A percentile compares a stretch with the other conserved stretches of the same genome.
These are phyloP conservation scores for Diloba caeruleocephala DNA, from an alignment of 2,888 invertebrate genomes.

Conservation along the genomic window DNA sequence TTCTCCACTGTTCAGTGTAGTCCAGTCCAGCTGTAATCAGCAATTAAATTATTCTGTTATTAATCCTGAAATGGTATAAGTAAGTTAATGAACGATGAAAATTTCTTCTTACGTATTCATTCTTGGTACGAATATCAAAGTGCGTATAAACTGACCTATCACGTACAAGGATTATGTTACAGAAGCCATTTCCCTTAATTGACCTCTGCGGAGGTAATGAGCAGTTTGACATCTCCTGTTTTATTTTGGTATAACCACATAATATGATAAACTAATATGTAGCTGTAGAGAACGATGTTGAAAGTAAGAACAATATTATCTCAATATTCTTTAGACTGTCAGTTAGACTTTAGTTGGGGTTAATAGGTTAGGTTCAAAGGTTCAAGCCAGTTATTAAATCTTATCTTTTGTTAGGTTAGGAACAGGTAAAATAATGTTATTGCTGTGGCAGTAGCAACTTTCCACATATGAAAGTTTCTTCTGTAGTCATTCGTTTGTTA, in stretches of 20 bases:
- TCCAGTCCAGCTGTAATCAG: too few relatives aligned
- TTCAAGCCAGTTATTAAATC: slow-evolving; percentile 31
- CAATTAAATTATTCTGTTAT: too few relatives aligned
- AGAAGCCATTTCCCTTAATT: slow-evolving; percentile 35
- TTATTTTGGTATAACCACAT: slow-evolving; percentile 38
- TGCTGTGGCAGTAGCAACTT: slow-evolving; percentile 1
- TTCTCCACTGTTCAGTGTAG: too few relatives aligned
- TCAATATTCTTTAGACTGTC: slow-evolving; percentile 13
- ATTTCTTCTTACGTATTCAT: slow-evolving; percentile 24
- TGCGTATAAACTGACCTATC: slow-evolving; percentile 43
- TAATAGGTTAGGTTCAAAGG: slow-evolving; percentile 14
- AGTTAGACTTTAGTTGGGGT: slow-evolving; percentile 4
- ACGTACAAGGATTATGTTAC: slow-evolving; percentile 33
- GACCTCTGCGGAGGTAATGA: slow-evolving; percentile 40
- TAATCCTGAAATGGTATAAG: too few relatives aligned
- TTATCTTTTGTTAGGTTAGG: slow-evolving; percentile 9
- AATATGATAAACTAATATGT: too few relatives aligned
- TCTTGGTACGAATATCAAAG: slow-evolving; percentile 35
- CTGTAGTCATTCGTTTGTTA: slow-evolving; percentile 2
- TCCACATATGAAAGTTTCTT: not conserved
- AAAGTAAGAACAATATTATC: slow-evolving; percentile 41
- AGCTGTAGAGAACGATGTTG: slow-evolving; percentile 25
- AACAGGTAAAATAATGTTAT: too few relatives aligned
- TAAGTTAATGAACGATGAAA: too few relatives aligned
- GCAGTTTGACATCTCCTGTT: slow-evolving; percentile 12